Evolutionary conservation across 2,113 vertebrate genomes (phyloP).

Genomic region (Pterocles orientalis): DNA sequence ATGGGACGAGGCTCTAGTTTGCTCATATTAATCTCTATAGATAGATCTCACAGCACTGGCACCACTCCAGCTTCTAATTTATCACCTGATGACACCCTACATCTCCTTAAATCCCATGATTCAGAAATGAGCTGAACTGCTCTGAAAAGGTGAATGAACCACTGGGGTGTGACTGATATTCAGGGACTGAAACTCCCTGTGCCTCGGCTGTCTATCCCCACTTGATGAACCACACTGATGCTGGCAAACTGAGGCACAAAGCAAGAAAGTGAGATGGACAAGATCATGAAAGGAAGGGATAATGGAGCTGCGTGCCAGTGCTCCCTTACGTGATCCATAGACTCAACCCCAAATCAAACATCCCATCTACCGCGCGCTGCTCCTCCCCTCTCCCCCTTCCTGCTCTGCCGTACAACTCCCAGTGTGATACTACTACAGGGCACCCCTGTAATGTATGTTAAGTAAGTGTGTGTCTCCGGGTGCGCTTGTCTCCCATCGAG

Average conservation of each 20-base stretch:
- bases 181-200: not conserved
- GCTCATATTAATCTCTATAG: not conserved
- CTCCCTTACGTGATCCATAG: not conserved
- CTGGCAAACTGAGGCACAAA: not conserved
- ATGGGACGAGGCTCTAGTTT: not conserved
- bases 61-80: not conserved
- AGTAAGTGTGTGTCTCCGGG: not conserved
- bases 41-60: not conserved
- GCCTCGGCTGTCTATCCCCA: too few species aligned
- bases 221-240: not conserved
- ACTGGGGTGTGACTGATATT: not conserved
- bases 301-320: not conserved
- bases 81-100: not conserved
- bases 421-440: not conserved
- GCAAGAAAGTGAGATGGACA: not conserved
- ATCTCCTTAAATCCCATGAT: not conserved
- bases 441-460: conserved; percentile 57
- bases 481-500: conserved; percentile 39
- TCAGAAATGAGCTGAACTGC: not conserved
- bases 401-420: not conserved
- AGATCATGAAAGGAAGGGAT: not conserved
- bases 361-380: not conserved
- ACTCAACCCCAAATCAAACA: not conserved
- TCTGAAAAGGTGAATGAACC: not conserved
- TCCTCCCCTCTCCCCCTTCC: not conserved